Base-by-base conservation (phyloP, 2,113 vertebrate genomes). In the Pardalotus punctatus region DNA sequence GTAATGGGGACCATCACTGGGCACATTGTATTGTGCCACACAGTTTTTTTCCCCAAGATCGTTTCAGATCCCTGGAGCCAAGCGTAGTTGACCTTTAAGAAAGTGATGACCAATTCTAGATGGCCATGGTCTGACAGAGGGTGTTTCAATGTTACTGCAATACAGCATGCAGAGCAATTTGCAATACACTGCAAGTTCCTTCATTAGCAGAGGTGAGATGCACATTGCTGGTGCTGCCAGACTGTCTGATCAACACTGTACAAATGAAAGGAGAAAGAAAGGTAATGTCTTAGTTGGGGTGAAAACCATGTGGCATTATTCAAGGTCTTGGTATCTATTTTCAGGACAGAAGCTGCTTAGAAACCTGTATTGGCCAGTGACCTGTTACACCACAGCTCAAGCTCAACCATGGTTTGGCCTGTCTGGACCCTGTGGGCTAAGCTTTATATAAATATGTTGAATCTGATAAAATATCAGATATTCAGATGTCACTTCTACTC, bases 371-470 rank as follows among this genome's bases (percentile, higher is more conserved):
- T 72, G 58, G 12, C 31, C 36, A 48, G 28, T 65, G 31, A 51
- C 31, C 12, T 79, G 36, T n/a, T 72, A 36, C 0, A 1, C 47
- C 12, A 42, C 15, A 5, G 4, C 27, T 90, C 17, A 11, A 22
- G 58, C 38, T 84, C n/a, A 57, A 4, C 10, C 5, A 2, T 35
- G 14, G 11, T 65, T 28, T 70, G 27, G 2, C 8, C 22, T 0
- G 0, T 36, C 43, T 2, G 5, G 70, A 36, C 18, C 10, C 16
- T 20, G 6, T 29, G 12, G 28, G 18, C 21, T 74, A 51, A 54
- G 4, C 19, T 67, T 16, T 11, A 10, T 43, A 8, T 60, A 58
- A 85, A 60, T 35, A 24, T 33, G 45, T 17, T 65, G 40, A 88
- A 60, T 57, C 4, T 72, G 66, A 57, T 58, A 17, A 71, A 60